Percentiles rank a stretch among this genome's conserved stretches.
These are phyloP conservation scores for Petromus typicus DNA, from an alignment of 2,113 vertebrate species.

Conservation along the genomic window DNA sequence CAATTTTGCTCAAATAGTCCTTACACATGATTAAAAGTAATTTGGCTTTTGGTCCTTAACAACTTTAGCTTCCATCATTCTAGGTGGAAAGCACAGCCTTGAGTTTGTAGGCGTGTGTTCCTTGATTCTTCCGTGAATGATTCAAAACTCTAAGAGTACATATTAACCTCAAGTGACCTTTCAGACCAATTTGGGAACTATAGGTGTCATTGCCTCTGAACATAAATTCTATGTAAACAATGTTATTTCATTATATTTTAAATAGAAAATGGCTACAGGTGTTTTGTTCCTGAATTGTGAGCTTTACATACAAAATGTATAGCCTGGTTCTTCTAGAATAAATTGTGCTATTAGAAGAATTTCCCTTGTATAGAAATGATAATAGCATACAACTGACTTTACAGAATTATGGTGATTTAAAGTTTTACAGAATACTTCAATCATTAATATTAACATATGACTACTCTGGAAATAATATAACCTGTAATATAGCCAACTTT, in stretches of 20 bases:
- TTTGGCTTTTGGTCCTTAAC: constrained; percentile 61
- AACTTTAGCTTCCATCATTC: constrained; percentile 67
- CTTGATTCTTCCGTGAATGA: constrained; percentile 52
- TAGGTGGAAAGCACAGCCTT: constrained; percentile 27
- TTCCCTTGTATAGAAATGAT: constrained; percentile 31
- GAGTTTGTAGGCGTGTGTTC: constrained; percentile 48
- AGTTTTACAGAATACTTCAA: background rate
- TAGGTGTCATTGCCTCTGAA: constrained; percentile 67
- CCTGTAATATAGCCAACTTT: background rate
- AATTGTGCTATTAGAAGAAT: constrained; percentile 49
- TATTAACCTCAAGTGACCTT: constrained; percentile 64
- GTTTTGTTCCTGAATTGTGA: constrained; percentile 68
- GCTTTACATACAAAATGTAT: constrained; percentile 59
- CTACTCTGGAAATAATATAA: background rate
- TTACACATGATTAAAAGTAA: constrained; percentile 70
- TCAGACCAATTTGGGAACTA: constrained; percentile 62
- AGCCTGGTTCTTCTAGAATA: constrained; percentile 36
- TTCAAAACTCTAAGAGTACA: constrained; percentile 48
- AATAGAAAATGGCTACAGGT: constrained; percentile 54
- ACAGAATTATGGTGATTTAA: constrained; percentile 56
- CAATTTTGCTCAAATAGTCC: constrained; percentile 69
- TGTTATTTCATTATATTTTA: constrained; percentile 57
- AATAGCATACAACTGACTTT: constrained; percentile 46
- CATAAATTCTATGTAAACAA: constrained; percentile 73
- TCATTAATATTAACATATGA: constrained; percentile 7